These are phyloP conservation scores for Python bivittatus DNA, from an alignment of 2,113 vertebrate genomes.

Conservation along the genomic window DNA sequence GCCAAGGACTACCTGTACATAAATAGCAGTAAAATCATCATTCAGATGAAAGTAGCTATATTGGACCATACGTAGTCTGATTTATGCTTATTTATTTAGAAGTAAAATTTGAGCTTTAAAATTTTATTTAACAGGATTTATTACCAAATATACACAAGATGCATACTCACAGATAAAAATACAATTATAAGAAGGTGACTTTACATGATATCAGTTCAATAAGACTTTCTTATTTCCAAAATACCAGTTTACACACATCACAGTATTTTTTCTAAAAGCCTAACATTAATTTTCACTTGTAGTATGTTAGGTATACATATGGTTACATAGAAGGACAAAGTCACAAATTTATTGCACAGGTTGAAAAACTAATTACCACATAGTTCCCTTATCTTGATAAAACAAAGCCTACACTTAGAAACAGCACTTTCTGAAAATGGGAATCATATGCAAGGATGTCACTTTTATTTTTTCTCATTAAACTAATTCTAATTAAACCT, in stretches of 20 bases:
- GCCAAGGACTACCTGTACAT: neutral
- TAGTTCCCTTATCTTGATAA: constrained; percentile 35
- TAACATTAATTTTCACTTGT: neutral
- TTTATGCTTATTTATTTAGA: neutral
- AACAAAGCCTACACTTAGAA: constrained; percentile 33
- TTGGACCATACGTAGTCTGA: neutral
- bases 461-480: constrained; percentile 26
- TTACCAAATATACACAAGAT: neutral
- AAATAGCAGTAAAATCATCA: neutral
- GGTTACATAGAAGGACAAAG: constrained; percentile 42
- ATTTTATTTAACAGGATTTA: neutral
- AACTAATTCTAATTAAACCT: constrained; percentile 26
- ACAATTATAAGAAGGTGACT: neutral
- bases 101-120: neutral
- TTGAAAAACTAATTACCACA: constrained; percentile 29
- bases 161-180: neutral
- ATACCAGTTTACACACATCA: neutral
- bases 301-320: constrained; percentile 2
- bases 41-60: neutral
- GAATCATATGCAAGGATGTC: constrained; percentile 35
- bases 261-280: neutral
- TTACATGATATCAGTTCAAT: neutral
- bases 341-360: constrained; percentile 46
- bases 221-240: neutral
- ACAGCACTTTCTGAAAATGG: constrained; percentile 21